Conservation (phyloP, 2,888 invertebrate genomes). For the Macrostomum cliftonense region DNA sequence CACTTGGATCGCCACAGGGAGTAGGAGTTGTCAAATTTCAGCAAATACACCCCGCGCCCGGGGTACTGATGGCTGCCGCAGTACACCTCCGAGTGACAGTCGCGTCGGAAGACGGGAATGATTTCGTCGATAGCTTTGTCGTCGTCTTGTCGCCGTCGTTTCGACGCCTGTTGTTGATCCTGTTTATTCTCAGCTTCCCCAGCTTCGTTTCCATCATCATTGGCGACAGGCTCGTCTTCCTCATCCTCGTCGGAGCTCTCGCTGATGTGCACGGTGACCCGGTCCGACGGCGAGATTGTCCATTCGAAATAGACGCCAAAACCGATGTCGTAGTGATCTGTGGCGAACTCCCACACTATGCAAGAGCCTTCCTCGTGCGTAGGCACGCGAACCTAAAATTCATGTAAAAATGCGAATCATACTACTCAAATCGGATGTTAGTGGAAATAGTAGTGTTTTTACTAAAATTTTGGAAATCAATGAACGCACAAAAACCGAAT, state of each 20-base stretch:
- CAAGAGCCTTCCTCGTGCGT: constrained; percentile 78
- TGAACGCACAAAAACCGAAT: too few relatives aligned
- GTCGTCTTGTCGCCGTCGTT: too few relatives aligned
- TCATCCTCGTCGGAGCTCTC: constrained; percentile 72
- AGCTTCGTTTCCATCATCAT: too few relatives aligned
- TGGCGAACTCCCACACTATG: constrained; percentile 97
- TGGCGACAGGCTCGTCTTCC: constrained; percentile 44
- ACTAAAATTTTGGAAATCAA: too few relatives aligned
- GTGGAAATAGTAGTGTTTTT: too few relatives aligned
- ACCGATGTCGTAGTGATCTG: constrained; percentile 79
- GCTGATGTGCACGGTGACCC: constrained; percentile 80
- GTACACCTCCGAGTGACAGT: constrained; percentile 87
- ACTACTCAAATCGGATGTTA: too few relatives aligned
- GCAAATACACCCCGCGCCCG: constrained; percentile 81
- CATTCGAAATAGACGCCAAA: constrained; percentile 97
- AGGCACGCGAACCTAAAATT: constrained; percentile 58
- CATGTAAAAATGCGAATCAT: not conserved
- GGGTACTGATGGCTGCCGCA: constrained; percentile 93
- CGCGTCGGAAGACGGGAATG: constrained; percentile 79
- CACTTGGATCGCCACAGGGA: constrained; percentile 97
- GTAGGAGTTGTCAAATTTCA: constrained; percentile 98
- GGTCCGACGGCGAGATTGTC: constrained; percentile 43
- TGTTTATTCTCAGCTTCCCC: too few relatives aligned
- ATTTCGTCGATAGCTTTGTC: constrained; percentile 52
- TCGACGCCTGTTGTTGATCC: too few relatives aligned